Conservation (phyloP, 1,140 invertebrate species). For the Saccostrea echinata region DNA sequence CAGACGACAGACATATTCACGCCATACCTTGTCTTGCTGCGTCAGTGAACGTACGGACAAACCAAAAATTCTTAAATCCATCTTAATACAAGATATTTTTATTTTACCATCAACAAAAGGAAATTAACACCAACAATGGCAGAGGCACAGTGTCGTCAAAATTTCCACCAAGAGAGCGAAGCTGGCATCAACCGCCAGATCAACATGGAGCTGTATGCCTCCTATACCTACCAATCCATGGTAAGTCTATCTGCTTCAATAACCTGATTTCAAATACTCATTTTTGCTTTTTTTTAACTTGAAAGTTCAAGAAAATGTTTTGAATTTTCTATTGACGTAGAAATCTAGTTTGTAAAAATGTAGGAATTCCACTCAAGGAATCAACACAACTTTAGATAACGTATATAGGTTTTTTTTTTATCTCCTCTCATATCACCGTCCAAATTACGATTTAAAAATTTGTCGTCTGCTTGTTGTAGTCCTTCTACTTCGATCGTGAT, state of each 20-base stretch:
- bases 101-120: not conserved
- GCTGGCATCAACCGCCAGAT: slow-evolving; percentile 91
- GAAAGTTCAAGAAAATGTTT: too few species aligned
- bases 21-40: slow-evolving; percentile 24
- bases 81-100: not conserved
- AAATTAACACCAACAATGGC: slow-evolving; percentile 61
- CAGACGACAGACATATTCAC: not conserved
- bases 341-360: not conserved
- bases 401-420: too few species aligned
- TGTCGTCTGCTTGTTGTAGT: slow-evolving; percentile 79
- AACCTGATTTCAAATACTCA: not conserved
- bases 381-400: too few species aligned
- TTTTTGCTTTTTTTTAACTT: too few species aligned
- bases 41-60: slow-evolving; percentile 44
- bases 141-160: slow-evolving; percentile 84
- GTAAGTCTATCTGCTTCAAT: slow-evolving; percentile 80
- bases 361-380: not conserved
- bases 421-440: too few species aligned
- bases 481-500: slow-evolving; percentile 88
- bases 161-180: slow-evolving; percentile 89
- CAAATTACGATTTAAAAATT: not conserved
- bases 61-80: not conserved
- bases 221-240: slow-evolving; percentile 92
- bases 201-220: slow-evolving; percentile 92
- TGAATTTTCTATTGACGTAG: too few species aligned